phyloP scores from a whole-genome alignment of 2,113 vertebrate genomes.

The Genyomyrus donnyi region DNA sequence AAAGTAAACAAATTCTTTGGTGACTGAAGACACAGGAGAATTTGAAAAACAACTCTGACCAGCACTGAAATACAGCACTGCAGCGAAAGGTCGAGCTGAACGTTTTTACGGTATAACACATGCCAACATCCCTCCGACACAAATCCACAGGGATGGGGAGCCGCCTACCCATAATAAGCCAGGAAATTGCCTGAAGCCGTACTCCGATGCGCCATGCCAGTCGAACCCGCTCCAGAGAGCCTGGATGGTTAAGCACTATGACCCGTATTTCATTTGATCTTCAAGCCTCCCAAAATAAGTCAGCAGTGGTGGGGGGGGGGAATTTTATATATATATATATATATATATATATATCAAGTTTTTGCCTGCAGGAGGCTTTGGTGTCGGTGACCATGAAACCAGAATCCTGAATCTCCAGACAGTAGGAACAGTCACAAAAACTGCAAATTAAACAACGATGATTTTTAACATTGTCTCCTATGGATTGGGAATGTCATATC shows the following conservation, averaged over 20 bases:
- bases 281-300: not conserved
- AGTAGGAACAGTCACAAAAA: not conserved
- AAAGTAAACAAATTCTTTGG: not conserved
- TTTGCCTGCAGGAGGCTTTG: not conserved
- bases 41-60: not conserved
- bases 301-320: not conserved
- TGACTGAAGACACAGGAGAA: not conserved
- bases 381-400: not conserved
- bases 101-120: not conserved
- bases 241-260: not conserved
- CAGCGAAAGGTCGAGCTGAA: not conserved
- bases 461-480: not conserved
- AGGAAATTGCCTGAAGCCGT: not conserved
- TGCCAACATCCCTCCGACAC: not conserved
- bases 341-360: not conserved
- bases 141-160: not conserved
- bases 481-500: not conserved
- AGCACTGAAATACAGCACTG: not conserved
- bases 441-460: not conserved
- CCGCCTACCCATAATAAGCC: not conserved
- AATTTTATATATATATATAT: too few species aligned
- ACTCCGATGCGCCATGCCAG: not conserved
- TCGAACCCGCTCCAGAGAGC: not conserved
- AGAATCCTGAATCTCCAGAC: not conserved
- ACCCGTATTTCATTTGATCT: not conserved